Percentiles rank a stretch among this genome's conserved stretches.
These are phyloP conservation scores for Dryobota labecula DNA, from an alignment of 2,888 invertebrate genomes.

Conservation along the genomic window DNA sequence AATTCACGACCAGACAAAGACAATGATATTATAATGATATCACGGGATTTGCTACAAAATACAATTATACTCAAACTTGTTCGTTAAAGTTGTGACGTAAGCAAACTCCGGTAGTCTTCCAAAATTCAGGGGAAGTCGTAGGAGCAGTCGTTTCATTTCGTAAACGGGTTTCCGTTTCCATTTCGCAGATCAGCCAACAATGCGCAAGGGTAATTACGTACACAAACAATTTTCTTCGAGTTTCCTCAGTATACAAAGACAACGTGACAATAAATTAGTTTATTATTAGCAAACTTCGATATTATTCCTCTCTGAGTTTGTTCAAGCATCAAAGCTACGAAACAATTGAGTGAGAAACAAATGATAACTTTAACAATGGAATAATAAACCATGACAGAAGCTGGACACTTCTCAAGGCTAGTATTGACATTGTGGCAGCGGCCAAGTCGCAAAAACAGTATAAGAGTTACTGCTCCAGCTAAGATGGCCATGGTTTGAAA, in stretches of 20 bases:
- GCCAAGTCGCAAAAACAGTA: neutral
- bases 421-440: neutral
- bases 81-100: constrained; percentile 33
- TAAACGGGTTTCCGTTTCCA: constrained; percentile 73
- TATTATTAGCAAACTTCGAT: constrained; percentile 65
- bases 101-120: constrained; percentile 45
- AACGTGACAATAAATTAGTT: constrained; percentile 71
- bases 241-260: constrained; percentile 64
- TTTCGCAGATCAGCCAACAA: constrained; percentile 76
- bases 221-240: constrained; percentile 76
- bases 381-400: constrained; percentile 2
- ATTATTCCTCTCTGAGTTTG: constrained; percentile 61
- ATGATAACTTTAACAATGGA: constrained; percentile 16
- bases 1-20: constrained; percentile 20
- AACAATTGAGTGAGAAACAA: constrained; percentile 32
- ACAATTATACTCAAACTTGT: constrained; percentile 51
- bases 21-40: constrained; percentile 29
- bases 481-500: neutral
- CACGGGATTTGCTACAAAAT: constrained; percentile 19
- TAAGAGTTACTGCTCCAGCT: constrained; percentile 1
- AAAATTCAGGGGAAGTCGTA: constrained; percentile 51
- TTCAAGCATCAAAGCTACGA: constrained; percentile 59
- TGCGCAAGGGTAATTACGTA: constrained; percentile 77
- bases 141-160: constrained; percentile 70
- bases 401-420: neutral